phyloP scores from a whole-genome alignment of 2,888 invertebrate species.

The Eristalis pertinax region DNA sequence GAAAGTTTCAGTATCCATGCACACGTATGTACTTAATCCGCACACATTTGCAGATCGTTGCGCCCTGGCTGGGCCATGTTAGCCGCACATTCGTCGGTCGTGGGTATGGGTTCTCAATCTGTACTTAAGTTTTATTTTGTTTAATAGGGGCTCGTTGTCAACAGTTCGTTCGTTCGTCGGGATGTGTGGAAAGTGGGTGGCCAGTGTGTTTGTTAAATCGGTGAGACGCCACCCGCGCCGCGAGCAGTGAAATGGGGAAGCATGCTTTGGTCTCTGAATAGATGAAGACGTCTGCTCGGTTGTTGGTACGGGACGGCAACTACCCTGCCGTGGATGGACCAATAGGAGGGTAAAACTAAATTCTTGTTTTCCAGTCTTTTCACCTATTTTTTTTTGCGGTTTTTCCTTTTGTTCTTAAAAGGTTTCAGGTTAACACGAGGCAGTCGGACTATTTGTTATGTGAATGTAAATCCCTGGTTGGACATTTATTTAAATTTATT shows the following conservation, averaged over 20 bases:
- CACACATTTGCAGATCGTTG: constrained; percentile 11
- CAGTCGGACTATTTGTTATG: constrained; percentile 44
- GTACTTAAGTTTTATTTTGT: constrained; percentile 58
- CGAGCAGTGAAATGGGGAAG: not conserved
- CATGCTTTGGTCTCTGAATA: not conserved
- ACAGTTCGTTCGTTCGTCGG: constrained; percentile 16
- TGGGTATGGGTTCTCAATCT: not conserved
- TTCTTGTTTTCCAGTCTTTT: not conserved
- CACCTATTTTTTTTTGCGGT: not conserved
- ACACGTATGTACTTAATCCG: not conserved
- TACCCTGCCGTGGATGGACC: not conserved
- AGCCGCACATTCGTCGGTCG: not conserved
- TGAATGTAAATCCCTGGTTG: constrained; percentile 45
- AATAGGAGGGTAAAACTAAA: not conserved
- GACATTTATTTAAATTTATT: constrained; percentile 48
- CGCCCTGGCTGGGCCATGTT: not conserved
- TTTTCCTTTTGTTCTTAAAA: not conserved
- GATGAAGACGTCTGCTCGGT: constrained; percentile 32
- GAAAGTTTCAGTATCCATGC: constrained; percentile 5
- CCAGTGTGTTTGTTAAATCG: constrained; percentile 18
- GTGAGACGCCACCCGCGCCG: not conserved
- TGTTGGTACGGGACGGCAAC: not conserved
- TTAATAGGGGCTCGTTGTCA: constrained; percentile 40
- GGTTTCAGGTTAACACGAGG: constrained; percentile 15
- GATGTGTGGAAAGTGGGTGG: constrained; percentile 10